Evolutionary conservation across 2,113 vertebrate species (phyloP), one percentile per base, ranked within the genome.

Genomic region (Glaucomys volans): DNA sequence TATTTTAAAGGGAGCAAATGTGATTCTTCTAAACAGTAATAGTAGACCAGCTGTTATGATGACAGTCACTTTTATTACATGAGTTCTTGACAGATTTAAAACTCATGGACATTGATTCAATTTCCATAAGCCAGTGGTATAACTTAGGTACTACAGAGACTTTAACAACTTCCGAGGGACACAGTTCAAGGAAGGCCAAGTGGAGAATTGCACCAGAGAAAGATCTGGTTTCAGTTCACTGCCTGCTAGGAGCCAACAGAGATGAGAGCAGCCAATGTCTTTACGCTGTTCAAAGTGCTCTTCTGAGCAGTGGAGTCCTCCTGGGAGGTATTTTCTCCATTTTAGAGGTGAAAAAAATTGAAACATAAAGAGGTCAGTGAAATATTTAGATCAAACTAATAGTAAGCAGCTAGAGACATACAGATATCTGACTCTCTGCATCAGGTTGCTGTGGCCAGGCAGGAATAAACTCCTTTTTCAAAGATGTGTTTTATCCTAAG

Each of bases 1-100:
- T 94, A 95, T 96, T 76, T 83, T 32, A 93, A 91, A n/a, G 47
- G 69, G 35, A 96, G 35, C 64, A 95, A 96, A 91, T 0, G 12
- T 0, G 87, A 83, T 72, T 87, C 40, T 67, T 88, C 35, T 75
- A 87, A 76, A 35, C 44, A 77, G 37, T 50, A 77, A 47, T 1
- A 42, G 50, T 50, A n/a, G 3, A 72, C 71, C 28, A 67, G 81
- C 35, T 87, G 14, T 50, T 77, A 74, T 1, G 54, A 59, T 20
- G 66, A 62, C 0, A 40, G 28, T 35, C 72, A 90, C 71, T 59
- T 62, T 2, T 84, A 57, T 22, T 67, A 69, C 0, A 18, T 2
- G 62, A 82, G 86, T 57, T 95, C 74, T 88, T 28, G 13, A 71
- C 6, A 76, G 16, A 71, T 24, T 62, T 69, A 40, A 90, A 86